Conservation (phyloP, 2,888 invertebrate genomes). For the Leptinotarsa rubiginosa region DNA sequence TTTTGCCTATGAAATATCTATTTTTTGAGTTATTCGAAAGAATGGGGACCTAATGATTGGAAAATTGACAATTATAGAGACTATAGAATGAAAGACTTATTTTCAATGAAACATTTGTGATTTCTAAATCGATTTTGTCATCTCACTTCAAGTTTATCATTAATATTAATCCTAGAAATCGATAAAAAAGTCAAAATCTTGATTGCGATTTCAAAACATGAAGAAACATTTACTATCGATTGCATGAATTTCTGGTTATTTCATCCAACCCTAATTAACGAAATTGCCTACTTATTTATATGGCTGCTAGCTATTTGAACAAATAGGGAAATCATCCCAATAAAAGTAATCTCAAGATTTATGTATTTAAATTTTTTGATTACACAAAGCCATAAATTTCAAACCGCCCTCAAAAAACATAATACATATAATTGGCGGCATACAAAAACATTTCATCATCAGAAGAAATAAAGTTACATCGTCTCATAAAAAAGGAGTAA, state of each 20-base stretch:
- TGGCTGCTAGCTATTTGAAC: slow-evolving; percentile 22
- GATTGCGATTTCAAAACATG: not conserved
- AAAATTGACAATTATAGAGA: too few species aligned
- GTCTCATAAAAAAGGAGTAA: slow-evolving; percentile 33
- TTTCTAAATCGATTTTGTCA: too few species aligned
- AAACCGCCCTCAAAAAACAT: slow-evolving; percentile 29
- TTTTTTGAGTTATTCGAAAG: too few species aligned
- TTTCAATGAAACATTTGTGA: too few species aligned
- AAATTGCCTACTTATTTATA: slow-evolving; percentile 20
- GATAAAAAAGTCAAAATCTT: not conserved
- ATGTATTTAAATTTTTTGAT: slow-evolving; percentile 38
- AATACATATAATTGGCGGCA: slow-evolving; percentile 41
- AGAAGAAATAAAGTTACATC: slow-evolving; percentile 34
- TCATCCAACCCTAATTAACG: not conserved
- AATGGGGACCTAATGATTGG: too few species aligned
- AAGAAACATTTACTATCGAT: not conserved
- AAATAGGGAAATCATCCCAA: slow-evolving; percentile 25
- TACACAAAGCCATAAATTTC: slow-evolving; percentile 31
- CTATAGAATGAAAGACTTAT: too few species aligned
- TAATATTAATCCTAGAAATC: not conserved
- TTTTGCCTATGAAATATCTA: too few species aligned
- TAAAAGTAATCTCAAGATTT: slow-evolving; percentile 32
- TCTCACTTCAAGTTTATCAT: not conserved
- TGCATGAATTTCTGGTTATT: not conserved
- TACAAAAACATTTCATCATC: slow-evolving; percentile 36